phyloP scores from a whole-genome alignment of 2,888 invertebrate genomes.

The Orthosia gracilis region DNA sequence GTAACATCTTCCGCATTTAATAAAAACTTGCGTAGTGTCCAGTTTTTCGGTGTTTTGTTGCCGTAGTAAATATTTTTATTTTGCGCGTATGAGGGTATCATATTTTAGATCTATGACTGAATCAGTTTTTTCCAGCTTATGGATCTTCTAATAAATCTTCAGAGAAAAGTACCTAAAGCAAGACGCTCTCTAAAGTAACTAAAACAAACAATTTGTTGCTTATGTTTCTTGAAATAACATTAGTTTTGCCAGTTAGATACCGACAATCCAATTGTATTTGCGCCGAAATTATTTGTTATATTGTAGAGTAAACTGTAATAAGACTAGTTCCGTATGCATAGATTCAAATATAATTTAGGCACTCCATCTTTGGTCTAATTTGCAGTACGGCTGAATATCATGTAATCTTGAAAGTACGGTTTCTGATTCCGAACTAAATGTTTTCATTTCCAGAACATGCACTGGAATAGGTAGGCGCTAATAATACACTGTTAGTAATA shows the following conservation, averaged over 20 bases:
- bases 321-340: constrained; percentile 2
- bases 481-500: not conserved
- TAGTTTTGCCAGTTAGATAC: not conserved
- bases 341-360: constrained; percentile 1
- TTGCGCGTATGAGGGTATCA: not conserved
- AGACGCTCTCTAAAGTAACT: not conserved
- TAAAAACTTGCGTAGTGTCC: not conserved
- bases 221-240: not conserved
- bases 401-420: not conserved
- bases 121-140: not conserved
- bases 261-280: not conserved
- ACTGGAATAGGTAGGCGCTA: not conserved
- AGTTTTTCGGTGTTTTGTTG: not conserved
- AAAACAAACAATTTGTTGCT: not conserved
- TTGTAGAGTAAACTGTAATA: not conserved
- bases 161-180: not conserved
- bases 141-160: not conserved
- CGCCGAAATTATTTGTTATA: not conserved
- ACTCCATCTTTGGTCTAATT: not conserved
- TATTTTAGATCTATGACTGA: not conserved
- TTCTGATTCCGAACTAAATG: not conserved
- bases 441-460: not conserved
- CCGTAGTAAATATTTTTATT: not conserved
- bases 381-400: constrained; percentile 3
- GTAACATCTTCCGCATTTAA: not conserved